Base-by-base conservation (phyloP, 2,113 vertebrate genomes). In the Porphyrio hochstetteri region DNA sequence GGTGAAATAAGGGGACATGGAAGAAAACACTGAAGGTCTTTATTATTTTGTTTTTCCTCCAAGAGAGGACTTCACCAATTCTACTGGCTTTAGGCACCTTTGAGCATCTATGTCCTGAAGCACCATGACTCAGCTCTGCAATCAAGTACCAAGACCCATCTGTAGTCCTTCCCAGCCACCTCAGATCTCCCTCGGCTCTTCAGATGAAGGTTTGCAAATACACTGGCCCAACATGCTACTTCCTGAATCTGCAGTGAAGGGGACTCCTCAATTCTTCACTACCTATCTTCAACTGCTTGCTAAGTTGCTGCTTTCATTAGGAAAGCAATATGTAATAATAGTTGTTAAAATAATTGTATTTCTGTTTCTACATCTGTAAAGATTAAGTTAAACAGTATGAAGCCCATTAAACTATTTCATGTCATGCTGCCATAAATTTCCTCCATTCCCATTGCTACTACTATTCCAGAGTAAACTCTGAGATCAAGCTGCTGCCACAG, bases 351-450 rank as follows among this genome's bases (percentile, higher is more conserved):
- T 97, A 96, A 97, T 97, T 97, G 95, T 96, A 95, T 97, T 98
- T 96, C 97, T 98, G 97, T 97, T 98, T 97, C 98, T 96, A 98
- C 98, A 98, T 98, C 98, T 98, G 98, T 97, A 96, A 97, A 97
- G 97, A 98, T 97, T 96, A 98, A 97, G 96, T 95, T 94, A 92
- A 98, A 97, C 97, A 97, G 97, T 94, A 96, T 96, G 97, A 97
- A 97, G 97, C 96, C 97, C 96, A 96, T 96, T 96, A 93, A 98
- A 96, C 94, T 88, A 95, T 97, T 97, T 97, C 96, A 95, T 91
- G 95, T 97, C 97, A 93, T 76, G 94, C 91, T 90, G 97, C 96
- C 91, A 96, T 96, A 94, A 96, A 96, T 96, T 91, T 97, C 95
- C 96, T 95, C 53, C 90, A 78, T 96, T 97, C 97, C 96, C 96